Percentiles rank a stretch among this genome's conserved stretches.
Evolutionary conservation across 2,888 invertebrate genomes (phyloP).

Genomic region (Sylvicola cinctus): DNA sequence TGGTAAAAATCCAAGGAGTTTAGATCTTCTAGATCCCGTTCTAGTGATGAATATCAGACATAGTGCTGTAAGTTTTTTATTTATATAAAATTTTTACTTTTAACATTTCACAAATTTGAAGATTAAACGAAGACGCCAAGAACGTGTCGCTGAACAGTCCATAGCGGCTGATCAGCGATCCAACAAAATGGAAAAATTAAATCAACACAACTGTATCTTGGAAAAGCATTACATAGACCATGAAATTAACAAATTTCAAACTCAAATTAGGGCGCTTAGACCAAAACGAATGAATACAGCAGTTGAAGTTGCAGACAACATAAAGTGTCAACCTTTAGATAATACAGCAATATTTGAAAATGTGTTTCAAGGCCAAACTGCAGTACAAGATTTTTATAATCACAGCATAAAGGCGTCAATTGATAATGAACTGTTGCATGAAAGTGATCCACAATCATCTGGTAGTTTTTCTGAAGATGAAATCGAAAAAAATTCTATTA

Average conservation of each 20-base stretch:
- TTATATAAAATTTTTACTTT: neutral
- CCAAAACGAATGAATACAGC: constrained; percentile 8
- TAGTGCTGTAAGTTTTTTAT: constrained; percentile 16
- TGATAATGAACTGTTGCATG: constrained; percentile 17
- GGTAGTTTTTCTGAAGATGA: too few relatives aligned
- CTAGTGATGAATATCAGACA: constrained; percentile 24
- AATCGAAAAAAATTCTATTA: too few relatives aligned
- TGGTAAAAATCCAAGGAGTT: constrained; percentile 10
- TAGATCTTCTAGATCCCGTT: constrained; percentile 15
- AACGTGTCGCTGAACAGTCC: too few relatives aligned
- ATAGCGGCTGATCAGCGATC: too few relatives aligned
- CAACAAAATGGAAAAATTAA: neutral
- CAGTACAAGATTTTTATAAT: neutral
- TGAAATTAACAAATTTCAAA: constrained; percentile 20
- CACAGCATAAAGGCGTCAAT: neutral
- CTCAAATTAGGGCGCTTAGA: constrained; percentile 15
- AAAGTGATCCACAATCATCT: constrained; percentile 14
- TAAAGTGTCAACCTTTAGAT: neutral
- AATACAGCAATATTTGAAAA: neutral
- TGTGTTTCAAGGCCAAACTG: neutral
- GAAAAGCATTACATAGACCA: constrained; percentile 12
- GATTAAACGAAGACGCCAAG: too few relatives aligned
- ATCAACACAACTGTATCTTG: constrained; percentile 14
- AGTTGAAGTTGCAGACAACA: neutral
- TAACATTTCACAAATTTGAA: neutral